Percentiles rank a stretch among this genome's conserved stretches.
phyloP scores from a whole-genome alignment of 2,888 invertebrate species.

The Hyles lineata region DNA sequence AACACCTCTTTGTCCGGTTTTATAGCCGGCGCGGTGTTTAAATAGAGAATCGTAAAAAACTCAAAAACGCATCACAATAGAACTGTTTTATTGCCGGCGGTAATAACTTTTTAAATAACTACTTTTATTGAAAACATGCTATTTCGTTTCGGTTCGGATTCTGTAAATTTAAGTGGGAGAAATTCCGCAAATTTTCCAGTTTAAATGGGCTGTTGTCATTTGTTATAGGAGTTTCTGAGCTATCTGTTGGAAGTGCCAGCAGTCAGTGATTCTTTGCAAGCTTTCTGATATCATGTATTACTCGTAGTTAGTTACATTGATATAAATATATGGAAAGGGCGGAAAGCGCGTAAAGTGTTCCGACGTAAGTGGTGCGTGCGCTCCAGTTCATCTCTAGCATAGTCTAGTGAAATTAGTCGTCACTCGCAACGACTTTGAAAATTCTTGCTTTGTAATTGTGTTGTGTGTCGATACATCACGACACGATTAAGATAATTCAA shows the following conservation, averaged over 20 bases:
- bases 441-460: no score
- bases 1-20: constrained; percentile 14
- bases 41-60: constrained; percentile 17
- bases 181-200: neutral
- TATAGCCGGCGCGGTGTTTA: constrained; percentile 16
- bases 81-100: constrained; percentile 10
- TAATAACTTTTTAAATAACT: constrained; percentile 23
- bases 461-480: no score
- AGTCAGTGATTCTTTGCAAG: no score
- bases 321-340: no score
- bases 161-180: neutral
- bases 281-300: neutral
- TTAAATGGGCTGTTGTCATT: neutral
- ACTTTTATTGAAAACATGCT: neutral
- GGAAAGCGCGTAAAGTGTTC: no score
- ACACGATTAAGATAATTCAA: no score
- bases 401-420: no score
- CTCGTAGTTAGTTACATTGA: no score
- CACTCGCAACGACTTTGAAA: no score
- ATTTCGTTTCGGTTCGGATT: neutral
- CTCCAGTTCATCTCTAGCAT: no score
- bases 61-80: constrained; percentile 26
- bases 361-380: no score
- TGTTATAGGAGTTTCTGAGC: neutral
- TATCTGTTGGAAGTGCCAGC: no score